Evolutionary conservation across 2,888 invertebrate species (phyloP).

Genomic region (Pemphredon lugubris): DNA sequence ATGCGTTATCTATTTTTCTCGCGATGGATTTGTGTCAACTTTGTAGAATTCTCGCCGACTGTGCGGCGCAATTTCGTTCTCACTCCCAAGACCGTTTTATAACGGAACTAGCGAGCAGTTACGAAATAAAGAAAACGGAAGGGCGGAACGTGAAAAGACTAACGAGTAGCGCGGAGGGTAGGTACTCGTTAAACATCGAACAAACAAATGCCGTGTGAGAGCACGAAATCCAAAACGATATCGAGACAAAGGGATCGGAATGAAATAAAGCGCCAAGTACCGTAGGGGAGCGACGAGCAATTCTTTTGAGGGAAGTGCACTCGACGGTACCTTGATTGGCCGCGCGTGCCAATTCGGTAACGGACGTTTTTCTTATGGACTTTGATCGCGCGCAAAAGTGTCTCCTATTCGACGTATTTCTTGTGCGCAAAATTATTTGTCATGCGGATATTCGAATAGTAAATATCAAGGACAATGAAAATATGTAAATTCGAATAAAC

Average conservation of each 20-base stretch:
- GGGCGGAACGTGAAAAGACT: conserved; percentile 7
- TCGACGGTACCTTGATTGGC: conserved; percentile 16
- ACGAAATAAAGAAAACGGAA: not conserved
- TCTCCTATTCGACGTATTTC: not conserved
- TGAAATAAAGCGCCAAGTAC: conserved; percentile 17
- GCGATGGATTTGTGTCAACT: too few species aligned
- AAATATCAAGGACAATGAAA: too few species aligned
- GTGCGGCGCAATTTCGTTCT: too few species aligned
- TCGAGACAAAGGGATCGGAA: conserved; percentile 48
- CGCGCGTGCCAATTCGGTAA: conserved; percentile 8
- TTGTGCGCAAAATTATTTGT: too few species aligned
- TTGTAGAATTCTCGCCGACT: too few species aligned
- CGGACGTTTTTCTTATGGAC: too few species aligned
- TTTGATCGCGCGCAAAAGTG: too few species aligned
- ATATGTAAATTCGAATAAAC: too few species aligned
- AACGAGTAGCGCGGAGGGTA: conserved; percentile 4
- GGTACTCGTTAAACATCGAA: conserved; percentile 58
- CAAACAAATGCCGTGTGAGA: conserved; percentile 51
- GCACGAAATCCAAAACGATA: conserved; percentile 56
- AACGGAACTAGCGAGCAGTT: not conserved
- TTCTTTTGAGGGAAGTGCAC: conserved; percentile 12
- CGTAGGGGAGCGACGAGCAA: not conserved
- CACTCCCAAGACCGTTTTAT: too few species aligned
- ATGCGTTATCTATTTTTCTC: too few species aligned
- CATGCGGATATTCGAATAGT: too few species aligned